Percentiles rank a stretch among this genome's conserved stretches.
These are phyloP conservation scores for Antitype chi DNA, from an alignment of 2,888 invertebrate genomes.

Conservation along the genomic window DNA sequence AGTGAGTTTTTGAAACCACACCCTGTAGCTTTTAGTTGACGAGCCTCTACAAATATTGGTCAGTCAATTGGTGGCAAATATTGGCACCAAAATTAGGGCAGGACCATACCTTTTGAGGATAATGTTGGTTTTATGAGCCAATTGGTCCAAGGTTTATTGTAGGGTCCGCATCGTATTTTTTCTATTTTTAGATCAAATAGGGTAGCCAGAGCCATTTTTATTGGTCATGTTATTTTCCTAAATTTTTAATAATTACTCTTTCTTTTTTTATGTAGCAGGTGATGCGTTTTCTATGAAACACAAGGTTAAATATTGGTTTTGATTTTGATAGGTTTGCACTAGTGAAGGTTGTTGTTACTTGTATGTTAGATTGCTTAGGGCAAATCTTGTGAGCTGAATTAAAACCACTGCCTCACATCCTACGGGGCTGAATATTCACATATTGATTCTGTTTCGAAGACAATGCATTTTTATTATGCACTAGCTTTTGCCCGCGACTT, in stretches of 20 bases:
- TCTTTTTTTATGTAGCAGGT: not conserved
- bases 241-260: too few relatives aligned
- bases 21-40: conserved; percentile 24
- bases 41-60: conserved; percentile 40
- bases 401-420: too few relatives aligned
- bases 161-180: conserved; percentile 14
- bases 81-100: conserved; percentile 53
- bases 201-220: not conserved
- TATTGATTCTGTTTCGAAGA: too few relatives aligned
- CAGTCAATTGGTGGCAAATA: conserved; percentile 41
- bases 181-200: conserved; percentile 32
- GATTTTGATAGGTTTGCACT: conserved; percentile 2
- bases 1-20: conserved; percentile 31
- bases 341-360: conserved; percentile 1
- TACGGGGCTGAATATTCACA: too few relatives aligned
- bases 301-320: not conserved
- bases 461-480: too few relatives aligned
- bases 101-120: conserved; percentile 21
- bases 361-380: too few relatives aligned
- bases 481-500: too few relatives aligned
- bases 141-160: conserved; percentile 41
- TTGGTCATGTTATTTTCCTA: conserved; percentile 2
- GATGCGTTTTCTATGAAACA: not conserved
- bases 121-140: conserved; percentile 20
- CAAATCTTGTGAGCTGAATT: too few relatives aligned